Evolutionary conservation across 1,140 invertebrate species (phyloP), one percentile per base, ranked within the genome.

Genomic region (Bicyclus anynana): DNA sequence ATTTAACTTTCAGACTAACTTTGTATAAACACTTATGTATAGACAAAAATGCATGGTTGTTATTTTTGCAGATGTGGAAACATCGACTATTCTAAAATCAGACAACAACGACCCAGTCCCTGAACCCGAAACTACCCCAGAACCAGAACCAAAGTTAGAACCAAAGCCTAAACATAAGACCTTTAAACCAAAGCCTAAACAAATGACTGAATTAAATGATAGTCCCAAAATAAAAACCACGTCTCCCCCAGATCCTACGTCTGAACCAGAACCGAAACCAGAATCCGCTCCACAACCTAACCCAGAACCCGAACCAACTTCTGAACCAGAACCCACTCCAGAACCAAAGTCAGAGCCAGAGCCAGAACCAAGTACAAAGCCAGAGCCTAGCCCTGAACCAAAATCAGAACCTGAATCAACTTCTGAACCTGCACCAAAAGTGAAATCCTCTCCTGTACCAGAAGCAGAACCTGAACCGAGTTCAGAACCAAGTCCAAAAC

Each of bases 21-120:
- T 53, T 62, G 56, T 66, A 58, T 47, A 47, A 55, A 56, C 47
- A 61, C 58, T 17, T 6, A 27, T 61, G 52, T 64, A 52, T 65
- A 71, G 60, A 71, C 50, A 59, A 58, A 59, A 38, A 57, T 69
- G 82, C 84, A 87, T 85, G 81, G 60, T 75, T 63, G 60, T 81
- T 81, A 62, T 78, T 79, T 87, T 87, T 85, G 55, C 84, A 87
- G 84, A 85, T 87, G 66, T 75, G 69, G 80, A 80, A 64, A 89
- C 86, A 72, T 73, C 90, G 53, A 87, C 48, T 51, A 80, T 89
- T 48, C 60, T 78, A 80, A 64, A 54, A 40, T 42, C 57, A 64
- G 44, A 84, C 87, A 72, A 80, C 87, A n/a, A 81, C 83, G 70
- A 77, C 49, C 49, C 77, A 49, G 75, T 67, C 10, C 73, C 83